A percentile compares a stretch with the other conserved stretches of the same genome.
These are phyloP conservation scores for Amphiduros pacificus DNA, from an alignment of 2,888 invertebrate genomes.

Conservation along the genomic window DNA sequence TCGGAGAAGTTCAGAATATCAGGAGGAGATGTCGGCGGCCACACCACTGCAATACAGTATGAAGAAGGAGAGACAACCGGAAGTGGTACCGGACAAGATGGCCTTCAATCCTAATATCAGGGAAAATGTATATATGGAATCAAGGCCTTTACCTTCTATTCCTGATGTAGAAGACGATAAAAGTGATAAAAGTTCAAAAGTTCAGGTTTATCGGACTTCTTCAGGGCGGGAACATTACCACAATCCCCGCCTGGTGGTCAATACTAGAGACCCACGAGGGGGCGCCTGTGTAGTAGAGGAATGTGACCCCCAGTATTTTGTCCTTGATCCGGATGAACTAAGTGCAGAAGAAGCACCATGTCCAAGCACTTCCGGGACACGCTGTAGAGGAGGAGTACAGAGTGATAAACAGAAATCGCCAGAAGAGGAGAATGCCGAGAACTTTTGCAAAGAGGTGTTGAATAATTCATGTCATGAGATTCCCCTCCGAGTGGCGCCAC, in stretches of 20 bases:
- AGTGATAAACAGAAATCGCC: constrained; percentile 24
- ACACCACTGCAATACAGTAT: constrained; percentile 12
- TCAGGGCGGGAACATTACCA: constrained; percentile 20
- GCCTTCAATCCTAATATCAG: neutral
- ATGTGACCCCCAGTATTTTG: constrained; percentile 19
- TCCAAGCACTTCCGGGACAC: neutral
- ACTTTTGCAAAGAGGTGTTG: constrained; percentile 22
- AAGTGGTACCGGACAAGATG: constrained; percentile 8
- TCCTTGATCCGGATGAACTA: constrained; percentile 13
- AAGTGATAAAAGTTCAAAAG: constrained; percentile 9
- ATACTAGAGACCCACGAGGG: neutral
- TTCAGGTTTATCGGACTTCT: constrained; percentile 22
- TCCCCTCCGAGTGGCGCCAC: constrained; percentile 25
- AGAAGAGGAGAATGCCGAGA: constrained; percentile 29
- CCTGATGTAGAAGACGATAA: constrained; percentile 8
- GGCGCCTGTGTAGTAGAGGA: neutral
- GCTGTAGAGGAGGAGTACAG: constrained; percentile 7
- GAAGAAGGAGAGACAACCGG: constrained; percentile 1
- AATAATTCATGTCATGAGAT: constrained; percentile 31
- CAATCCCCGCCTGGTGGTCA: constrained; percentile 16
- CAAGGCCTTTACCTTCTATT: constrained; percentile 28
- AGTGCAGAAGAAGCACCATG: neutral
- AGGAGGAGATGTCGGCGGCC: constrained; percentile 17
- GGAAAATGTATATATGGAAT: constrained; percentile 28
- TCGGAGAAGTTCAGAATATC: constrained; percentile 17